phyloP scores from a whole-genome alignment of 37 sponge, comb jelly and placozoan genomes.

The Cliona cf. orientalis region DNA sequence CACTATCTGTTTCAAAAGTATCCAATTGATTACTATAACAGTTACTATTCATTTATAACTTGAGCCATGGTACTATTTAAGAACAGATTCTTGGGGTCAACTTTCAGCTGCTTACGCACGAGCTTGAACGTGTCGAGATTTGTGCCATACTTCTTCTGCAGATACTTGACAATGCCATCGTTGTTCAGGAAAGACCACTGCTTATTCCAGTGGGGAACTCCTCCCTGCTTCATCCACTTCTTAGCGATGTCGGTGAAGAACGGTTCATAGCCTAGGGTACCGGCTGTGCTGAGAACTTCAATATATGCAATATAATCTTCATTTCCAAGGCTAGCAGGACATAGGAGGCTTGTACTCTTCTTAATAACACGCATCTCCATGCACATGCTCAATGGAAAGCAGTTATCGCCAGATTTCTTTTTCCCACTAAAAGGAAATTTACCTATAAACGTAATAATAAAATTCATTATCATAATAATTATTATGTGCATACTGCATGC shows the following conservation, averaged over 20 bases:
- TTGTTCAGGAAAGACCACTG: not conserved
- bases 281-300: constrained; percentile 11
- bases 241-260: not conserved
- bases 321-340: not conserved
- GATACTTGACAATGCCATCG: not conserved
- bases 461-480: too few species aligned
- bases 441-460: too few species aligned
- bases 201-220: not conserved
- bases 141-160: not conserved
- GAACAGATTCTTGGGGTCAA: not conserved
- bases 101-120: not conserved
- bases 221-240: not conserved
- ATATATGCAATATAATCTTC: not conserved
- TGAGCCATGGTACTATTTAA: too few species aligned
- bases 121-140: not conserved
- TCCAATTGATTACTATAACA: too few species aligned
- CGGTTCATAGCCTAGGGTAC: not conserved
- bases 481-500: too few species aligned
- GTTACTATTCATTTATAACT: not conserved
- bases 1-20: too few species aligned
- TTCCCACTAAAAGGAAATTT: not conserved
- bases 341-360: constrained; percentile 12
- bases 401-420: not conserved
- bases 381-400: constrained; percentile 2
- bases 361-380: constrained; percentile 13